phyloP scores from a whole-genome alignment of 2,797 vertebrate species.

The Myripristis murdjan region DNA sequence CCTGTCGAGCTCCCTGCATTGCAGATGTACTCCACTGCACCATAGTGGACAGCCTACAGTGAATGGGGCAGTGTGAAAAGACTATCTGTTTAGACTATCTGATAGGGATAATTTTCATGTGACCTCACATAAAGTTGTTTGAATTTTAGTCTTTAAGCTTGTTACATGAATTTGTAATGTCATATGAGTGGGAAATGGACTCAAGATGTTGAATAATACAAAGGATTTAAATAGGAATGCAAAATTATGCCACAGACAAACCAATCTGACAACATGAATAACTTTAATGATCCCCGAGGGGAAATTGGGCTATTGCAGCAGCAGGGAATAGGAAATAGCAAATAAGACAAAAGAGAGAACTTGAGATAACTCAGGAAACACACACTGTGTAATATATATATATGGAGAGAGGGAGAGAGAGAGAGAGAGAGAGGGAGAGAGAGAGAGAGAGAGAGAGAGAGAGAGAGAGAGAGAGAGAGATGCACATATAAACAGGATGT shows the following conservation, averaged over 20 bases:
- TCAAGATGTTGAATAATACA: conserved; percentile 31
- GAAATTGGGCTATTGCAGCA: conserved; percentile 55
- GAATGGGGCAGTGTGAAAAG: conserved; percentile 59
- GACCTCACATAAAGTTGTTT: conserved; percentile 15
- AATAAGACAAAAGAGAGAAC: conserved; percentile 64
- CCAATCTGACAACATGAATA: conserved; percentile 12
- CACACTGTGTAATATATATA: no score
- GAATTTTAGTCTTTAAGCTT: conserved; percentile 24
- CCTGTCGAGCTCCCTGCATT: conserved; percentile 77
- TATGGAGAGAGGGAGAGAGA: no score
- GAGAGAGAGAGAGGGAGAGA: no score
- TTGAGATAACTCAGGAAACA: conserved; percentile 71
- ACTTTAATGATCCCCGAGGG: conserved; percentile 67
- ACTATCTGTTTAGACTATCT: conserved; percentile 45
- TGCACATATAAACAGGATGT: no score
- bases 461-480: no score
- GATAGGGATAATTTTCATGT: conserved; percentile 35
- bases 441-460: no score
- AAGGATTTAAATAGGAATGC: conserved; percentile 30
- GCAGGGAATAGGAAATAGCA: conserved; percentile 66
- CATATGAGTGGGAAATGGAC: not conserved
- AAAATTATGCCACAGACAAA: conserved; percentile 30
- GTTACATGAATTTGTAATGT: conserved; percentile 8
- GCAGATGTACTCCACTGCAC: conserved; percentile 80
- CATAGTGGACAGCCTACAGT: conserved; percentile 67